phyloP scores from a whole-genome alignment of 2,113 vertebrate species.

The Triplophysa rosa region DNA sequence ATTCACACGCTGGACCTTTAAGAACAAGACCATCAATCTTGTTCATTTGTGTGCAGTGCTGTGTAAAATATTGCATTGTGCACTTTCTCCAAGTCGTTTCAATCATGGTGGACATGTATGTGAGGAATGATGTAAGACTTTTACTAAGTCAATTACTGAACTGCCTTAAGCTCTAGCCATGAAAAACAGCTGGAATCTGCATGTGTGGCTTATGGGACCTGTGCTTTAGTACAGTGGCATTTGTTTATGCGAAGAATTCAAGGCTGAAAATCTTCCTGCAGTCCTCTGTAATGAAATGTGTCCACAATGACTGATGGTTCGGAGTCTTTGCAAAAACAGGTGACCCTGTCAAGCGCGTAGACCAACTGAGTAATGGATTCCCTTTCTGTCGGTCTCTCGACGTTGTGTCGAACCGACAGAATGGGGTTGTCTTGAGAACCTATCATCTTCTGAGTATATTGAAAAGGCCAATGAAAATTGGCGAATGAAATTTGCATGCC shows the following conservation, averaged over 20 bases:
- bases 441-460: too few species aligned
- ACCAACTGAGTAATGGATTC: not conserved
- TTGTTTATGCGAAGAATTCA: slow-evolving; percentile 36
- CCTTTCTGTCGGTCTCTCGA: too few species aligned
- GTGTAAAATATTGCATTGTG: too few species aligned
- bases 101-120: slow-evolving; percentile 33
- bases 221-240: slow-evolving; percentile 45
- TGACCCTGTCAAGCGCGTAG: not conserved
- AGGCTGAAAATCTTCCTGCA: slow-evolving; percentile 44
- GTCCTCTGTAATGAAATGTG: slow-evolving; percentile 53
- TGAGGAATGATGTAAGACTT: slow-evolving; percentile 46
- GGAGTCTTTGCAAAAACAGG: slow-evolving; percentile 2
- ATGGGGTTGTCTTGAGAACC: too few species aligned
- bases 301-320: slow-evolving; percentile 38
- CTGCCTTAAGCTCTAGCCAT: slow-evolving; percentile 38
- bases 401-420: too few species aligned
- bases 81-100: slow-evolving; percentile 44
- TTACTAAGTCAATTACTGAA: slow-evolving; percentile 23
- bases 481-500: too few species aligned
- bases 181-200: slow-evolving; percentile 52
- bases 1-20: too few species aligned
- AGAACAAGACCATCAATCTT: too few species aligned
- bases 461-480: too few species aligned
- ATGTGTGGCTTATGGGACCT: slow-evolving; percentile 27
- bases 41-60: too few species aligned